These are phyloP conservation scores for Tribolium freemani DNA, from an alignment of 2,888 invertebrate genomes.

Conservation along the genomic window DNA sequence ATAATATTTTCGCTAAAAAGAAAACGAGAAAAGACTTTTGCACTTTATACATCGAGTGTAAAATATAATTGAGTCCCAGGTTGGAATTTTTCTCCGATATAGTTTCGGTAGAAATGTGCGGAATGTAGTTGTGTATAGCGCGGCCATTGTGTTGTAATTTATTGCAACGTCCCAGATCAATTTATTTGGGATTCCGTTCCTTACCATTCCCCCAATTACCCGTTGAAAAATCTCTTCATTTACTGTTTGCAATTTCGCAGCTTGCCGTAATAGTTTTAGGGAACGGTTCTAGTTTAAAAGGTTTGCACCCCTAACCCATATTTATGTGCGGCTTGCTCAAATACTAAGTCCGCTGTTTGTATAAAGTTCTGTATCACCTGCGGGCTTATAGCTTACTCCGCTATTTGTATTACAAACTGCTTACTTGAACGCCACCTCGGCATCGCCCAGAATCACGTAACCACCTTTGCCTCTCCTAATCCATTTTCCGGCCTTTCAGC, in stretches of 20 bases:
- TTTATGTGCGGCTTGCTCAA: slow-evolving; percentile 51
- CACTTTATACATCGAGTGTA: background rate
- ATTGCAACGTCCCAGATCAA: slow-evolving; percentile 41
- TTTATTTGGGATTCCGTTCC: slow-evolving; percentile 44
- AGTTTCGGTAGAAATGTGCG: slow-evolving; percentile 29
- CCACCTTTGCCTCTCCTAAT: slow-evolving; percentile 34
- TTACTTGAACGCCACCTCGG: slow-evolving; percentile 45
- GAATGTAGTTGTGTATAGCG: slow-evolving; percentile 43
- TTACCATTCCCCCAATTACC: slow-evolving; percentile 41
- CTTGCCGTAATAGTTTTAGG: slow-evolving; percentile 44
- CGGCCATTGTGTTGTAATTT: slow-evolving; percentile 41
- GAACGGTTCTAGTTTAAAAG: slow-evolving; percentile 42
- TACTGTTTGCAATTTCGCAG: slow-evolving; percentile 42
- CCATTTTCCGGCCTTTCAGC: slow-evolving; percentile 40
- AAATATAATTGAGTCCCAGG: slow-evolving; percentile 10
- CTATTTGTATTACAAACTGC: slow-evolving; percentile 54
- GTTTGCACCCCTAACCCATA: slow-evolving; percentile 48
- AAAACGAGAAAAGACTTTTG: background rate
- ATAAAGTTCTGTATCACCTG: slow-evolving; percentile 52
- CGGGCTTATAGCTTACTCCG: slow-evolving; percentile 48
- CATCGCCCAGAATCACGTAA: slow-evolving; percentile 33
- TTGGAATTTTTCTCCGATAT: slow-evolving; percentile 1
- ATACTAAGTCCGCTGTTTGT: slow-evolving; percentile 52
- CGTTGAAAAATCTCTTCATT: slow-evolving; percentile 44
- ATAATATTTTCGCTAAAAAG: background rate